Evolutionary conservation across 2,888 invertebrate genomes (phyloP).

Genomic region (Cantharis lateralis): DNA sequence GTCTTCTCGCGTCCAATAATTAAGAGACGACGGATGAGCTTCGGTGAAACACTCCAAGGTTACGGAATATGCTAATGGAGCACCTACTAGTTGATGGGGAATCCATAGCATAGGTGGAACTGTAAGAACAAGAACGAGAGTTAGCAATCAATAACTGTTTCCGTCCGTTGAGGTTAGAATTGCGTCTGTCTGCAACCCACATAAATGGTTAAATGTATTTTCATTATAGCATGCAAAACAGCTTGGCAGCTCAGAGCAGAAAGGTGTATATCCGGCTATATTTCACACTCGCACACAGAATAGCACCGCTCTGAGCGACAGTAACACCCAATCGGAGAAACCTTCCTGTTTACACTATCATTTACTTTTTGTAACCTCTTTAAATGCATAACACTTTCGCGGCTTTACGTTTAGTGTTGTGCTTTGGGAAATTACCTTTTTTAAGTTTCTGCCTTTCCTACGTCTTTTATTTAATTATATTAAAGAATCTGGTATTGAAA

Average conservation of each 20-base stretch:
- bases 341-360: slow-evolving; percentile 52
- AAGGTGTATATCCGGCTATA: slow-evolving; percentile 44
- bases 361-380: slow-evolving; percentile 53
- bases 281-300: slow-evolving; percentile 43
- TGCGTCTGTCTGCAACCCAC: slow-evolving; percentile 30
- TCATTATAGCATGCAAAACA: slow-evolving; percentile 55
- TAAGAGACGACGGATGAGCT: slow-evolving; percentile 88
- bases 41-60: slow-evolving; percentile 89
- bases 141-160: slow-evolving; percentile 33
- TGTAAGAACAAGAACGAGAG: slow-evolving; percentile 54
- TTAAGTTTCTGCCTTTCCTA: slow-evolving; percentile 12
- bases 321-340: slow-evolving; percentile 39
- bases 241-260: slow-evolving; percentile 43
- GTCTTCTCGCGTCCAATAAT: slow-evolving; percentile 88
- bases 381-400: slow-evolving; percentile 54
- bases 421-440: slow-evolving; percentile 48
- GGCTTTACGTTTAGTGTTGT: slow-evolving; percentile 44
- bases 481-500: slow-evolving; percentile 24
- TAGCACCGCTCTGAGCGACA: slow-evolving; percentile 41
- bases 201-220: slow-evolving; percentile 50
- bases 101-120: slow-evolving; percentile 93
- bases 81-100: slow-evolving; percentile 87
- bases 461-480: slow-evolving; percentile 17
- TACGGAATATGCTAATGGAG: slow-evolving; percentile 80
- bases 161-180: slow-evolving; percentile 23